phyloP scores from a whole-genome alignment of 2,888 invertebrate genomes.

The Sisyra nigra region DNA sequence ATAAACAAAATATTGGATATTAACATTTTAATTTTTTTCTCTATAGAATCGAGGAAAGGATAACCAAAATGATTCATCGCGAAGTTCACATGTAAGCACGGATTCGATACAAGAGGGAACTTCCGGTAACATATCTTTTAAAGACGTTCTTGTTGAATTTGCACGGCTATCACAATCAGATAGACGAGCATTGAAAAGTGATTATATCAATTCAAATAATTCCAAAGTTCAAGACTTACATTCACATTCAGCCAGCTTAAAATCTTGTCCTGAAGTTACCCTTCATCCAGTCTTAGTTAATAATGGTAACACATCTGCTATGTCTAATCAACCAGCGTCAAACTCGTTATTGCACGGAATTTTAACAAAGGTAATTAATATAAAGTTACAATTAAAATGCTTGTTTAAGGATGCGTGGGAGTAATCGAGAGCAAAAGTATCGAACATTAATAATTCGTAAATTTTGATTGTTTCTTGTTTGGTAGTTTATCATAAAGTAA shows the following conservation, averaged over 20 bases:
- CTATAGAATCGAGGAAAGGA: slow-evolving; percentile 21
- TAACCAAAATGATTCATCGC: slow-evolving; percentile 32
- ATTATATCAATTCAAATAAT: slow-evolving; percentile 14
- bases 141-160: slow-evolving; percentile 61
- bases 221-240: neutral
- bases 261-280: slow-evolving; percentile 62
- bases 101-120: slow-evolving; percentile 23
- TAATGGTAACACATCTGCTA: slow-evolving; percentile 12
- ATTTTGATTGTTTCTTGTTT: no score
- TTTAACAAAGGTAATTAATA: slow-evolving; percentile 42
- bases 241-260: neutral
- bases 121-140: slow-evolving; percentile 36
- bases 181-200: slow-evolving; percentile 22
- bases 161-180: slow-evolving; percentile 43
- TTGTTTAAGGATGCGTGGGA: no score
- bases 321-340: slow-evolving; percentile 24
- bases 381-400: neutral
- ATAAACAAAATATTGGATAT: neutral
- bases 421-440: no score
- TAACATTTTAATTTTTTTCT: slow-evolving; percentile 9
- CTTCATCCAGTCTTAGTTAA: slow-evolving; percentile 48
- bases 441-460: no score
- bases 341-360: slow-evolving; percentile 60
- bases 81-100: slow-evolving; percentile 24
- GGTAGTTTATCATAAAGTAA: no score